Conservation (phyloP, 2,888 invertebrate genomes). For the Melieria omissa region DNA sequence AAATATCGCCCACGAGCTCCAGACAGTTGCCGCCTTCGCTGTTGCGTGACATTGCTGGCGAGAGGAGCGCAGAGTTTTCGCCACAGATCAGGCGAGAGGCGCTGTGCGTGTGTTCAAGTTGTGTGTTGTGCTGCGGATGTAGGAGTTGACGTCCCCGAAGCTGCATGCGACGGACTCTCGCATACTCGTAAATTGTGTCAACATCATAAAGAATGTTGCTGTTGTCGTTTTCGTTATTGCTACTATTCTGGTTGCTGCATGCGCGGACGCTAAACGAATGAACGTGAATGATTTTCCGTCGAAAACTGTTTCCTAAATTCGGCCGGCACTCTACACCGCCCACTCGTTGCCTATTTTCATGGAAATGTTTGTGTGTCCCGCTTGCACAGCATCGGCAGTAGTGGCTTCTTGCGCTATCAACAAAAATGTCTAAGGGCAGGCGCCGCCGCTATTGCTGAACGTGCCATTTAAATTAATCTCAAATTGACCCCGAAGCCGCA, state of each 20-base stretch:
- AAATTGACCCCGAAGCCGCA: conserved; percentile 29
- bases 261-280: conserved; percentile 20
- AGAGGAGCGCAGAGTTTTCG: no score
- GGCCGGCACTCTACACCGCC: no score
- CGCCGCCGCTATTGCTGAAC: no score
- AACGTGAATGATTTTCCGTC: conserved; percentile 26
- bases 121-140: no score
- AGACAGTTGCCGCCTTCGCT: not conserved
- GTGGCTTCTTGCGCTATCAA: not conserved
- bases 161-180: no score
- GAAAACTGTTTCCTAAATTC: conserved; percentile 14
- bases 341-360: no score
- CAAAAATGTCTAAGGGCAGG: no score
- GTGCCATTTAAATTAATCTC: conserved; percentile 28
- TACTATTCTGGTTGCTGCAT: not conserved
- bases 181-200: not conserved
- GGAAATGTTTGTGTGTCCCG: no score
- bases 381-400: not conserved
- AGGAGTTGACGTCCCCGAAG: no score
- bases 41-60: not conserved
- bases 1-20: not conserved
- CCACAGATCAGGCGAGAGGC: no score
- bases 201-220: conserved; percentile 6
- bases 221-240: not conserved
- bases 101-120: no score